Evolutionary conservation across 2,113 vertebrate species (phyloP), one percentile per base, ranked within the genome.

Genomic region (Aviceda subcristata): DNA sequence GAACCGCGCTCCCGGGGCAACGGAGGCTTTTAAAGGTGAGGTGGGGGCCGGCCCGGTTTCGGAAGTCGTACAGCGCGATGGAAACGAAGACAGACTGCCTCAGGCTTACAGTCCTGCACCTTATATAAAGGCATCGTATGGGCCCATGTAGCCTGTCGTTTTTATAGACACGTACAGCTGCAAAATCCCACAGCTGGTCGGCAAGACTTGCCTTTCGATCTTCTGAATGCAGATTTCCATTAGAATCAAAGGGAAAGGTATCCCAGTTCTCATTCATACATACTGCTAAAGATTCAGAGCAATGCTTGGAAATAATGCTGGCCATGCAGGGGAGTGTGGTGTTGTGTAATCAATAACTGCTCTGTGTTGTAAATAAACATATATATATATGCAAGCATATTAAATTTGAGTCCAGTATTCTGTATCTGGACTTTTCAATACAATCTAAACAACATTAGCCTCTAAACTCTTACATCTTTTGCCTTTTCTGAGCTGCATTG

Each of bases 1-100:
- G 97, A 99, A 99, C 96, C 99, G 98, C 56, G 99, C 99, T 53
- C 99, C 99, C 22, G 99, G 99, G 74, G 99, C 99, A 30, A 99
- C 99, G 10, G 99, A 99, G 38, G 99, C 99, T 48, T 99, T 99
- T 94, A 99, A 99, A 99, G 99, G 99, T 99, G 92, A 74, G 90
- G n/a, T 1, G 69, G 36, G 13, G 55, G 12, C n/a, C 3, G 26
- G 26, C 26, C 50, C 11, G 11, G 9, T 5, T 4, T 20, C 11
- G 4, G 4, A 6, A 34, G 38, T 6, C 10, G 2, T 9, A 3
- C 16, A 4, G 38, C 24, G 3, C 6, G 36, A 5, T 7, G 9
- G 2, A 38, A 50, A 26, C 1, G 22, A 23, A 26, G 45, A 9
- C 17, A 23, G 64, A 1, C 39, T 16, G 39, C 59, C 51, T 36